A percentile compares a stretch with the other conserved stretches of the same genome.
Evolutionary conservation across 2,888 invertebrate genomes (phyloP).

Genomic region (Drosophila niveifrons): DNA sequence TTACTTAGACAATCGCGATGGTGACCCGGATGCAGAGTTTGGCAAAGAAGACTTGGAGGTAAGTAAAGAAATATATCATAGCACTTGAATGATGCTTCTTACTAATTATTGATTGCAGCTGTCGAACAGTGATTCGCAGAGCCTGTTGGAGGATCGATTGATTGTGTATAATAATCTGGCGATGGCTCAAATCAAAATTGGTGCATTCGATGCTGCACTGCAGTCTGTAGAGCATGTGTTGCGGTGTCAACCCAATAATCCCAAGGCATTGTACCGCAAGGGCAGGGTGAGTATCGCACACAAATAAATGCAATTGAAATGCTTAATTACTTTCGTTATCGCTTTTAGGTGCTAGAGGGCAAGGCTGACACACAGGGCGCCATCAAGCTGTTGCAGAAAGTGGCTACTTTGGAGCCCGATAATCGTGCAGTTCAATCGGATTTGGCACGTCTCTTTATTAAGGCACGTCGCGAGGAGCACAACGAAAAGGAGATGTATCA

Average conservation of each 20-base stretch:
- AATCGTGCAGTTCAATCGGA: constrained; percentile 88
- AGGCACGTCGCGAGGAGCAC: constrained; percentile 87
- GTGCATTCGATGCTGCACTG: constrained; percentile 93
- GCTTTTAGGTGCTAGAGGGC: constrained; percentile 87
- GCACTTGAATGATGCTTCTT: neutral
- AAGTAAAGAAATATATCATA: neutral
- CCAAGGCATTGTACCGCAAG: constrained; percentile 96
- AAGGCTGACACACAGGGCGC: constrained; percentile 91
- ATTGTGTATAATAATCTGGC: constrained; percentile 97
- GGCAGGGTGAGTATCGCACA: constrained; percentile 87
- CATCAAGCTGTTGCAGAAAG: constrained; percentile 88
- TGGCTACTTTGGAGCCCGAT: constrained; percentile 88
- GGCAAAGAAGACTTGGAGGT: constrained; percentile 85
- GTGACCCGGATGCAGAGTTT: constrained; percentile 87
- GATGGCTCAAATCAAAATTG: constrained; percentile 95
- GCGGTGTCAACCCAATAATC: constrained; percentile 93
- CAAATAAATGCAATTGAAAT: neutral
- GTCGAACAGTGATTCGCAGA: constrained; percentile 88
- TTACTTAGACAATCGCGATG: constrained; percentile 91
- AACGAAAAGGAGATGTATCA: constrained; percentile 89
- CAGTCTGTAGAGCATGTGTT: constrained; percentile 93
- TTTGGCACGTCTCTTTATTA: constrained; percentile 86
- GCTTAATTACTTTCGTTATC: too few species aligned
- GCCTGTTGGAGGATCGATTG: constrained; percentile 91
- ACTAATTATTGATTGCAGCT: constrained; percentile 67